Evolutionary conservation across 2,797 vertebrate species (phyloP).

Genomic region (Crenuchus spilurus): DNA sequence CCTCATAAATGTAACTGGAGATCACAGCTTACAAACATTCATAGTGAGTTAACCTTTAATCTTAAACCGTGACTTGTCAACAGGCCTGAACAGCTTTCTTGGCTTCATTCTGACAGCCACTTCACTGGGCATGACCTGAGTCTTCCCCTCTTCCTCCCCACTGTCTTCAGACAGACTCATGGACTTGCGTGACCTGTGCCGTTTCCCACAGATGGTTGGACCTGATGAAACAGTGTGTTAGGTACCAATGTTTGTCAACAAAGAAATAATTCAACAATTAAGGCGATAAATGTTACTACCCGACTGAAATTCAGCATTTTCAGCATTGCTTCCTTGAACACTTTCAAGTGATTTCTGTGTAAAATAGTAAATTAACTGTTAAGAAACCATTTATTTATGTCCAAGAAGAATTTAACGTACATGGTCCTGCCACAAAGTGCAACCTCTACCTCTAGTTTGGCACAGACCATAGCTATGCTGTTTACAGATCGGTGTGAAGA

Average conservation of each 20-base stretch:
- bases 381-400: background rate
- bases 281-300: slow-evolving; percentile 65
- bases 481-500: slow-evolving; percentile 65
- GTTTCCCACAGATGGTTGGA: slow-evolving; percentile 72
- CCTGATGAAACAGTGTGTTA: slow-evolving; percentile 36
- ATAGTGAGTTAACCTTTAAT: slow-evolving; percentile 47
- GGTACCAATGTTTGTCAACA: background rate
- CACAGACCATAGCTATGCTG: slow-evolving; percentile 34
- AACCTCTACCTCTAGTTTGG: slow-evolving; percentile 67
- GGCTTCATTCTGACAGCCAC: slow-evolving; percentile 65
- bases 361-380: slow-evolving; percentile 12
- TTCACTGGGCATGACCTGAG: slow-evolving; percentile 44
- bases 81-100: slow-evolving; percentile 69
- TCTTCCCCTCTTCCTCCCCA: slow-evolving; percentile 53
- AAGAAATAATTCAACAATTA: background rate
- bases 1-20: too few species aligned
- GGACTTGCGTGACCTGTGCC: slow-evolving; percentile 61
- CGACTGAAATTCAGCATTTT: slow-evolving; percentile 59
- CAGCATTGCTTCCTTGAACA: slow-evolving; percentile 30
- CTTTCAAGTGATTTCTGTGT: slow-evolving; percentile 69
- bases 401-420: background rate
- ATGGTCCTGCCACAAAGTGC: background rate
- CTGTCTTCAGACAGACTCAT: slow-evolving; percentile 61
- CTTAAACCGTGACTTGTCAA: slow-evolving; percentile 32
- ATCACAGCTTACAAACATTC: too few species aligned